These are phyloP conservation scores for Eretmochelys imbricata DNA, from an alignment of 2,113 vertebrate genomes.

Conservation along the genomic window DNA sequence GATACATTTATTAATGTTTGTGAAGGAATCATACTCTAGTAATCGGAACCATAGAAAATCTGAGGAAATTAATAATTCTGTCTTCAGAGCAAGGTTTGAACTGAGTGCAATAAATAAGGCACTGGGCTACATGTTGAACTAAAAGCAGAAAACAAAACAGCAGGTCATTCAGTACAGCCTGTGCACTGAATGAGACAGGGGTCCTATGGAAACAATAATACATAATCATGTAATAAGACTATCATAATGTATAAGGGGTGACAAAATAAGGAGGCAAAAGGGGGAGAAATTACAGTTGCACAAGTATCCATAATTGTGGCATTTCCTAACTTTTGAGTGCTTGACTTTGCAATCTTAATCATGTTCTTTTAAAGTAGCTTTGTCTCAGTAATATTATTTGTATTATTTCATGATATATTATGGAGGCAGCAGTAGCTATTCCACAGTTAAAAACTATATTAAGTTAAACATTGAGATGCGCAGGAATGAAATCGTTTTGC, in stretches of 20 bases:
- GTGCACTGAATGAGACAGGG: background rate
- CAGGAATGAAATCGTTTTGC: background rate
- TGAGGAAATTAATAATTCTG: too few relatives aligned
- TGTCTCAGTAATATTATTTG: background rate
- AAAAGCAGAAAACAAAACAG: background rate
- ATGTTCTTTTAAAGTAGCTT: background rate
- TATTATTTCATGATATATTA: background rate
- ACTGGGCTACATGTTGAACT: background rate
- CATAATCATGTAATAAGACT: background rate
- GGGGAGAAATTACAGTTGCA: background rate
- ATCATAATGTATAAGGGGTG: background rate
- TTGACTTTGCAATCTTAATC: background rate
- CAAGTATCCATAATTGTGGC: background rate
- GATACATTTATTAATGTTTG: too few relatives aligned
- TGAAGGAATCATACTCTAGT: too few relatives aligned
- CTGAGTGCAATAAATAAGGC: background rate
- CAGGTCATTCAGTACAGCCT: background rate
- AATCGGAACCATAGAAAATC: too few relatives aligned
- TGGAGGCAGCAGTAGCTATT: background rate
- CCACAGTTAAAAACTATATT: background rate
- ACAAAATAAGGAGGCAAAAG: background rate
- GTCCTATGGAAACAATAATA: background rate
- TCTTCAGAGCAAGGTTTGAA: too few relatives aligned
- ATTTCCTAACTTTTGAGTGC: background rate
- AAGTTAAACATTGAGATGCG: background rate